These are phyloP conservation scores for Nematostella vectensis DNA, from an alignment of 92 coral and sea anemone species.

Conservation along the genomic window DNA sequence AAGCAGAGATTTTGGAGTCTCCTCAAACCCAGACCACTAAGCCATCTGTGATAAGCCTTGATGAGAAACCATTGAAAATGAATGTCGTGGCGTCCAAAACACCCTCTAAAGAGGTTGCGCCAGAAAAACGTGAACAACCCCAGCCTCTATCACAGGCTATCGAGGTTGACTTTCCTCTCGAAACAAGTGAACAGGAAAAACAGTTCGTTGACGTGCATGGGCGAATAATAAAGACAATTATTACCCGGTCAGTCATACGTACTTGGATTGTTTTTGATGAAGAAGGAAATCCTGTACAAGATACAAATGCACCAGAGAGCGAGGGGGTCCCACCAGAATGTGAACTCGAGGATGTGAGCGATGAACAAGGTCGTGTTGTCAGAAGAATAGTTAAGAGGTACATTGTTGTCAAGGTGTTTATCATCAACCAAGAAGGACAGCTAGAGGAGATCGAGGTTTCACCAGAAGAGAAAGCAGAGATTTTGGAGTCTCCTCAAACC, in stretches of 20 bases:
- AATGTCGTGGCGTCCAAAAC: background rate
- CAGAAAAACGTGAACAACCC: conserved; percentile 47
- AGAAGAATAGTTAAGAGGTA: conserved; percentile 5
- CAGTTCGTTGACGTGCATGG: background rate
- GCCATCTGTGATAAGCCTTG: background rate
- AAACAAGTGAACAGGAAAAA: background rate
- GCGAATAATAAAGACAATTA: background rate
- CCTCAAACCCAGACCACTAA: background rate
- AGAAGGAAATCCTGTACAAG: background rate
- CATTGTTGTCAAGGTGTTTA: background rate
- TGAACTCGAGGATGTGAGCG: conserved; percentile 20
- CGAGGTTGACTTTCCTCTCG: background rate
- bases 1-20: background rate
- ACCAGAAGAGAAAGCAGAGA: background rate
- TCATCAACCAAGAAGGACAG: background rate
- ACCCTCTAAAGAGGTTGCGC: conserved; percentile 9
- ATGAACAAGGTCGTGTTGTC: conserved; percentile 23
- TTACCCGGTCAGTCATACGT: background rate
- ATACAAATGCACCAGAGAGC: background rate
- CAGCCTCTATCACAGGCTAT: conserved; percentile 12
- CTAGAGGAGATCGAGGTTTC: conserved; percentile 5
- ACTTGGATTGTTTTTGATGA: background rate
- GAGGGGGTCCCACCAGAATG: conserved; percentile 1
- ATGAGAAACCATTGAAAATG: background rate
- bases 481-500: background rate